Base-by-base conservation (phyloP, 2,888 invertebrate species). In the Syritta pipiens region DNA sequence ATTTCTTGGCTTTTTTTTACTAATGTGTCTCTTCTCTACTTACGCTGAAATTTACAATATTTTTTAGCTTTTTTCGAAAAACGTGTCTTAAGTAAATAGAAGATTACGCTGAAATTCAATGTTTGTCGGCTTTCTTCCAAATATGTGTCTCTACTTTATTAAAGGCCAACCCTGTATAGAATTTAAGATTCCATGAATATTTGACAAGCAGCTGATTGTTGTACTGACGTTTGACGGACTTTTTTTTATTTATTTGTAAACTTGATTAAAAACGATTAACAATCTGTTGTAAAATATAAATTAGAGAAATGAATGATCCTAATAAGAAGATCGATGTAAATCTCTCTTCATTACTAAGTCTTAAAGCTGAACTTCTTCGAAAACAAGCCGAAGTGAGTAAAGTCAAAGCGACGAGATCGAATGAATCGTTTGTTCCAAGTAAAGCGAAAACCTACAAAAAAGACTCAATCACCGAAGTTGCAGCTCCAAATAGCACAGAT, bases 281-380 rank as follows among this genome's bases (percentile, higher is more conserved):
- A 26, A 26, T 5, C 26, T 26, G 4, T 26, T 26, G 7, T 26
- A 26, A 5, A 7, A 26, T 37, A 6, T 1, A 14, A 37, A 1
- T 14, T 14, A 17, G 1, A n/a, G n/a, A n/a, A 44, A 89, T 89
- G 89, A 89, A 89, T 75, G 89, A 89, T 82, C 88, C 89, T 26
- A 88, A 85, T 81, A 89, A 88, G 83, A 85, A 85, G n/a, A 88
- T 89, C 5, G 86, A 85, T 42, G 88, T 89, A 0, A 89, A 89
- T 82, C 82, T 88, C n/a, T 88, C 89, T 0, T 89, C 89, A 91
- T 86, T 96, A 53, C 89, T 96, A n/a, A 95, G 94, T 84, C 90
- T 98, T 74, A 97, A 97, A 90, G 97, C 97, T 0, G 97, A 98
- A 89, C 90, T 98, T 10, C 87, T 95, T 44, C 91, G 94, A 79